Evolutionary conservation across 1,140 invertebrate species (phyloP).

Genomic region (Cydia amplana): DNA sequence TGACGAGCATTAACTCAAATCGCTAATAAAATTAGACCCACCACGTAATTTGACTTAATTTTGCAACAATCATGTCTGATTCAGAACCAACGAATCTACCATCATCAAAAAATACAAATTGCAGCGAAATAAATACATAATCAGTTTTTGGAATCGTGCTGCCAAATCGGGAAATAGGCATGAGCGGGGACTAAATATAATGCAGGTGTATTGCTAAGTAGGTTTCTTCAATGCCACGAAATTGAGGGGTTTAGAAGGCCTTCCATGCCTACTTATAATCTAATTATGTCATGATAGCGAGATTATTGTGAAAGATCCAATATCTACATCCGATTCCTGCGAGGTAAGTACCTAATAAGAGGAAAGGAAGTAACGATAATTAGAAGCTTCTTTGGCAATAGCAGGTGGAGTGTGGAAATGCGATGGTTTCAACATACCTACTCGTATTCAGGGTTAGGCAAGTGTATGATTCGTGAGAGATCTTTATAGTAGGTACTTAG

Average conservation of each 20-base stretch:
- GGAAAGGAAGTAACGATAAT: constrained; percentile 1
- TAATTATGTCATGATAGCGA: constrained; percentile 17
- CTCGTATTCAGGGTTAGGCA: neutral
- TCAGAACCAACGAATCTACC: constrained; percentile 48
- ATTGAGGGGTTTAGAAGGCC: constrained; percentile 6
- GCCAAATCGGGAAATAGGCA: constrained; percentile 42
- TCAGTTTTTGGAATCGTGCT: constrained; percentile 43
- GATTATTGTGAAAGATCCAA: neutral
- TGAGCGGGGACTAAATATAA: constrained; percentile 18
- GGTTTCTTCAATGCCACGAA: constrained; percentile 18
- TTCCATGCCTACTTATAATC: constrained; percentile 18
- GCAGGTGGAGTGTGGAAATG: constrained; percentile 2
- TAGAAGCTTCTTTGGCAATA: neutral
- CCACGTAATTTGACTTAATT: constrained; percentile 72
- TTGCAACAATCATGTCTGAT: constrained; percentile 65
- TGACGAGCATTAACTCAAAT: constrained; percentile 68
- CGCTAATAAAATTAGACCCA: constrained; percentile 74
- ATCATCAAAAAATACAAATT: constrained; percentile 61
- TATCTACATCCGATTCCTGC: neutral
- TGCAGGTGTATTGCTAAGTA: constrained; percentile 21
- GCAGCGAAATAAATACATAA: constrained; percentile 44
- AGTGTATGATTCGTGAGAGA: too few relatives aligned
- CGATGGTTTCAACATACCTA: neutral
- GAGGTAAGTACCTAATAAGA: neutral
- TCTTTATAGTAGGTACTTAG: too few relatives aligned